phyloP scores from a whole-genome alignment of 2,797 vertebrate species.

The Enteromius thamalakanensis region DNA sequence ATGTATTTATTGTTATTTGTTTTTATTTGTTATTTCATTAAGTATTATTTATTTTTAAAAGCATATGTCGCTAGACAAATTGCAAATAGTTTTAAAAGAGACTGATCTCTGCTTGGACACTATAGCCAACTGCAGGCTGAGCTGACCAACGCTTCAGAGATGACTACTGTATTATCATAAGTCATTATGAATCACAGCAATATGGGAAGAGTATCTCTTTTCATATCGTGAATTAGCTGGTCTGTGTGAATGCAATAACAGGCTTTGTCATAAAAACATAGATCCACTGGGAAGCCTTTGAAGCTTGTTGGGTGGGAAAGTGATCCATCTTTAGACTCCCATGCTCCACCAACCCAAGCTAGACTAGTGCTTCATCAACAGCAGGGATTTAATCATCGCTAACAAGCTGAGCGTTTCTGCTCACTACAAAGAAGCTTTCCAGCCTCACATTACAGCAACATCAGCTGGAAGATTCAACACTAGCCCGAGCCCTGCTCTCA shows the following conservation, averaged over 20 bases:
- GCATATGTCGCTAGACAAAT: not conserved
- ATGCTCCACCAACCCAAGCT: slow-evolving; percentile 38
- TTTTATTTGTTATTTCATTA: not conserved
- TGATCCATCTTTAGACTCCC: slow-evolving; percentile 51
- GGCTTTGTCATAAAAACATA: slow-evolving; percentile 49
- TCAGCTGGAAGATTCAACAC: slow-evolving; percentile 58
- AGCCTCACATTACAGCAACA: slow-evolving; percentile 25
- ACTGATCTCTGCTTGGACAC: not conserved
- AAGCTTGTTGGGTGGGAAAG: slow-evolving; percentile 54
- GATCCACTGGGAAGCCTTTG: slow-evolving; percentile 49
- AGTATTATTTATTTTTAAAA: not conserved
- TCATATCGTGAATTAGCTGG: slow-evolving; percentile 47
- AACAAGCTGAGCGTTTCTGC: slow-evolving; percentile 54
- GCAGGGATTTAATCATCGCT: slow-evolving; percentile 58
- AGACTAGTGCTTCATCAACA: slow-evolving; percentile 50
- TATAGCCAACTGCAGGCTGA: not conserved
- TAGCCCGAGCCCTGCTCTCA: slow-evolving; percentile 58
- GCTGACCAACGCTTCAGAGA: not conserved
- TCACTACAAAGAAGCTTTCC: slow-evolving; percentile 43
- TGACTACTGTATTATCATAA: not conserved
- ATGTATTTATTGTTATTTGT: not conserved
- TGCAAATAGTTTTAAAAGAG: not conserved
- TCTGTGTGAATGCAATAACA: slow-evolving; percentile 51
- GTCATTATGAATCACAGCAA: not conserved
- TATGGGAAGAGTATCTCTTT: not conserved